phyloP scores from a whole-genome alignment of 64 coral and sea anemone species.

The Actinia equina region DNA sequence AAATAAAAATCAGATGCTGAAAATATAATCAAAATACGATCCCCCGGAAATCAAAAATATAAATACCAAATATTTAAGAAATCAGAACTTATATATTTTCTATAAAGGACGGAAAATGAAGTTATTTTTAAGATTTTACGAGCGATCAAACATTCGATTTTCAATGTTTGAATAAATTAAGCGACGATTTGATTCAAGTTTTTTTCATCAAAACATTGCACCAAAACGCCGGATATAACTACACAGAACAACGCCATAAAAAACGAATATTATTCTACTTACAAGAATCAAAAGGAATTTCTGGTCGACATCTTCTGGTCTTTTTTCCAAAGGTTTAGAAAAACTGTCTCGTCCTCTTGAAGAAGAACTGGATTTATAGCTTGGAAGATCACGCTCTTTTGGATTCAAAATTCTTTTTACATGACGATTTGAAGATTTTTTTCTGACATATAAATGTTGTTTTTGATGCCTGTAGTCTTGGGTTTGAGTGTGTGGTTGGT shows the following conservation, averaged over 20 bases:
- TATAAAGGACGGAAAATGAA: not conserved
- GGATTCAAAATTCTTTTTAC: slow-evolving; percentile 7
- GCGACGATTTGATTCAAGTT: slow-evolving; percentile 1
- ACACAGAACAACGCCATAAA: not conserved
- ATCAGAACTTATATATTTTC: not conserved
- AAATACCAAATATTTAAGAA: not conserved
- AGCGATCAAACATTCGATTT: slow-evolving; percentile 20
- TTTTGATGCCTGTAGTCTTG: not conserved
- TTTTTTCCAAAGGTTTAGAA: slow-evolving; percentile 18
- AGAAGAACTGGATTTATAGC: not conserved
- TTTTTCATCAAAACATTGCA: not conserved
- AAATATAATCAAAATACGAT: not conserved
- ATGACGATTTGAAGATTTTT: not conserved
- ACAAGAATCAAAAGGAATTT: slow-evolving; percentile 55
- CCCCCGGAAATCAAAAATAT: not conserved
- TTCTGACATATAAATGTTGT: not conserved
- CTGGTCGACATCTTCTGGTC: not conserved
- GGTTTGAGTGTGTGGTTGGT: not conserved
- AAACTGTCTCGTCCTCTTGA: slow-evolving; percentile 10
- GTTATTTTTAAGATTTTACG: slow-evolving; percentile 3
- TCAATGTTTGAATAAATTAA: slow-evolving; percentile 18
- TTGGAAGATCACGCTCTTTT: not conserved
- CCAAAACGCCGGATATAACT: slow-evolving; percentile 8
- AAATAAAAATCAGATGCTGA: not conserved
- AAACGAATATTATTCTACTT: not conserved